phyloP scores from a whole-genome alignment of 2,113 vertebrate species.

The Cacatua alba region DNA sequence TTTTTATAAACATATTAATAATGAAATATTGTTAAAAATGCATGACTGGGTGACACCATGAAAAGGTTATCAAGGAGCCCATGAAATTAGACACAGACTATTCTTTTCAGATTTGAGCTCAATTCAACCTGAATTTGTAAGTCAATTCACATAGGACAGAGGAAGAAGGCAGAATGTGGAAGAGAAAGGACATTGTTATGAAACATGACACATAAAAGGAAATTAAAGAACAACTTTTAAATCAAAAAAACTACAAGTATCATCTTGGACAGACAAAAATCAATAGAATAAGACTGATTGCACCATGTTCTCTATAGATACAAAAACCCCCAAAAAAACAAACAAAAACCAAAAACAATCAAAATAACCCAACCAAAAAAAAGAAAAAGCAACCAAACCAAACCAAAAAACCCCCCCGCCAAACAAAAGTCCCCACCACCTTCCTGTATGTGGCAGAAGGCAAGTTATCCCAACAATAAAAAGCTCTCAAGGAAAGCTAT shows the following conservation, averaged over 20 bases:
- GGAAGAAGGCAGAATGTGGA: background rate
- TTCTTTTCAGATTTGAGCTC: background rate
- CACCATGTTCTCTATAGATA: background rate
- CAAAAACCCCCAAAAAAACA: background rate
- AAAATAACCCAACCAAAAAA: background rate
- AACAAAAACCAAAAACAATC: background rate
- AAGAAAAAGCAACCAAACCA: background rate
- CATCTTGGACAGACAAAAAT: background rate
- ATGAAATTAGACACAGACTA: background rate
- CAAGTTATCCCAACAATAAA: background rate
- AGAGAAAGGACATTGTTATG: background rate
- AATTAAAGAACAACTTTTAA: background rate
- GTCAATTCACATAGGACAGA: background rate
- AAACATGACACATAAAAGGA: background rate
- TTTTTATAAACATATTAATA: conserved; percentile 4
- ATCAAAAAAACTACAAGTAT: background rate
- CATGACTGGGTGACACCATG: background rate
- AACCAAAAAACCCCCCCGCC: background rate
- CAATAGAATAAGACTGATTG: background rate
- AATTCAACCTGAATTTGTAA: background rate
- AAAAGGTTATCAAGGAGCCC: background rate
- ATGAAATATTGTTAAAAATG: background rate
- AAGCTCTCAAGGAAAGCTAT: background rate
- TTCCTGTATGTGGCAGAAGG: background rate
- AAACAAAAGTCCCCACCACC: background rate